Evolutionary conservation across 2,113 vertebrate species (phyloP), one percentile per base, ranked within the genome.

Genomic region (Coptodon rendalli): DNA sequence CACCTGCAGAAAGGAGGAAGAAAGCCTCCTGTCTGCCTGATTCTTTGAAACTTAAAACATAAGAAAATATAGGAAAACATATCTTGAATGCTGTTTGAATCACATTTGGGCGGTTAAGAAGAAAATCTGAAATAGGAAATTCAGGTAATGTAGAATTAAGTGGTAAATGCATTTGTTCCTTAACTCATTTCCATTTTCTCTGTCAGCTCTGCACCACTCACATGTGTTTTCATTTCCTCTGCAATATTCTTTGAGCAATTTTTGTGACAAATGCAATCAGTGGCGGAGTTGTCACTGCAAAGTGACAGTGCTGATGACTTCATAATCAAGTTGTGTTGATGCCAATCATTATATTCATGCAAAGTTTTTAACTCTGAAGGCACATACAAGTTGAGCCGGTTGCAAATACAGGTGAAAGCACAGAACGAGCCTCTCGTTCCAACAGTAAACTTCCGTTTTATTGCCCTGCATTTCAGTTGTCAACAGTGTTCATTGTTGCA

Each of bases 111-210:
- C 16, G 13, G 36, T 71, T 40, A 71, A 24, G 50, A 54, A 68
- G 71, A 84, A 38, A 84, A 56, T 61, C 16, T 36, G 61, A 91
- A 93, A 91, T 89, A 11, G 38, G 71, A 63, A 83, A 82, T 56
- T 88, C 63, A 29, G 83, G 89, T 95, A 86, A 89, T 84, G 83
- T 85, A 61, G 82, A 92, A 91, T 76, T 78, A 87, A 54, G 81
- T 71, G 57, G 56, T 24, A 48, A 87, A 84, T 40, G 73, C 19
- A 80, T 81, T 83, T 79, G 16, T 68, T 16, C 2, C 53, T 19
- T 4, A 16, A 63, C 9, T 57, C 3, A 1, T 24, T 34, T 9
- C 7, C 11, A 5, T 79, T 50, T 17, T 36, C 11, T 34, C 13
- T 6, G 45, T 54, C 27, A 71, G 36, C 34, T 63, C 19, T 24